Conservation (phyloP, 2,888 invertebrate species). For the Agrotis segetum region DNA sequence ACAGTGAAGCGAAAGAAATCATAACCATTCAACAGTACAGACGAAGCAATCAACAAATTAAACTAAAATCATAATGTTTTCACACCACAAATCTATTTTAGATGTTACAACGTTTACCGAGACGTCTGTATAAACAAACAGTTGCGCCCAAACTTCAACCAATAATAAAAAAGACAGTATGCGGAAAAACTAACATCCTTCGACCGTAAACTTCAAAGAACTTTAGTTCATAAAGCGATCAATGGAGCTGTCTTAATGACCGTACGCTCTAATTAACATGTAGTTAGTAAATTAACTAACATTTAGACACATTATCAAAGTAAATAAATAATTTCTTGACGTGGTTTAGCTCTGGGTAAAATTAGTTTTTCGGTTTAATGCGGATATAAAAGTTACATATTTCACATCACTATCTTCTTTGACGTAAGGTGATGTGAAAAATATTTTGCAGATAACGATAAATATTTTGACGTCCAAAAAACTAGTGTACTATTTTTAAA, state of each 20-base stretch:
- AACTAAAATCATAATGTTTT: conserved; percentile 84
- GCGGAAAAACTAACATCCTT: conserved; percentile 91
- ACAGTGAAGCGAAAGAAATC: conserved; percentile 50
- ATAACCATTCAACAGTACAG: conserved; percentile 45
- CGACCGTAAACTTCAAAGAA: conserved; percentile 87
- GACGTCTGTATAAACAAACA: conserved; percentile 88
- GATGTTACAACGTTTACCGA: conserved; percentile 79
- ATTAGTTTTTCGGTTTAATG: conserved; percentile 47
- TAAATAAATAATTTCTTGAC: conserved; percentile 66
- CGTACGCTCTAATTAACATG: conserved; percentile 82
- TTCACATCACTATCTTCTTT: conserved; percentile 35
- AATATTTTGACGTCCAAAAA: not conserved
- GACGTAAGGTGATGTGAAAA: conserved; percentile 34
- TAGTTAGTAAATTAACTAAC: conserved; percentile 70
- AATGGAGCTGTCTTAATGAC: conserved; percentile 83
- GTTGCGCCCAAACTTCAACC: conserved; percentile 89
- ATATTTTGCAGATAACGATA: conserved; percentile 5
- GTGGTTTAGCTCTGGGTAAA: conserved; percentile 52
- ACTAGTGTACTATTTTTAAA: not conserved
- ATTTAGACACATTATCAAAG: conserved; percentile 65
- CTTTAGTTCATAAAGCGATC: conserved; percentile 85
- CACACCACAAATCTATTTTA: conserved; percentile 90
- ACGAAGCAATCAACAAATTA: conserved; percentile 76
- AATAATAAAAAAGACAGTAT: conserved; percentile 90
- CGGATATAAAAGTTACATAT: conserved; percentile 41